These are phyloP conservation scores for Hyperoplus immaculatus DNA, from an alignment of 2,797 vertebrate species.

Conservation along the genomic window DNA sequence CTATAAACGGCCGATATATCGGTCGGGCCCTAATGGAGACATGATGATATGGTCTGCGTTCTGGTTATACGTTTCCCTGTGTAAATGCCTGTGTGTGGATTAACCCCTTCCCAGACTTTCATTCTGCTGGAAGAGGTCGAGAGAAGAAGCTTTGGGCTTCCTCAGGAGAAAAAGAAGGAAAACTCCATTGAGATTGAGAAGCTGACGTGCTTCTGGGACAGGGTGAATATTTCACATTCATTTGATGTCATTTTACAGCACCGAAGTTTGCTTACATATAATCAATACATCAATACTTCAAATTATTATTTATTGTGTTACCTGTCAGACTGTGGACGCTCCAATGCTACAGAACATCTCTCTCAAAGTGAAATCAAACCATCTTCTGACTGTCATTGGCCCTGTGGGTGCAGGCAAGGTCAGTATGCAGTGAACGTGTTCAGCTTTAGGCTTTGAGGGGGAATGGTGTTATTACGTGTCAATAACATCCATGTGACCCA, in stretches of 20 bases:
- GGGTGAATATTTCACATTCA: constrained; percentile 77
- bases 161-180: constrained; percentile 71
- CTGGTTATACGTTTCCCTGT: background rate
- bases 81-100: background rate
- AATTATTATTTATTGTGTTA: background rate
- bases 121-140: constrained; percentile 90
- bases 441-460: too few relatives aligned
- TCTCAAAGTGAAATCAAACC: constrained; percentile 84
- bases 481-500: constrained; percentile 8
- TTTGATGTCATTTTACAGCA: background rate
- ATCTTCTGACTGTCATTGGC: constrained; percentile 92
- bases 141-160: constrained; percentile 30
- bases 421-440: background rate
- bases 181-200: constrained; percentile 75
- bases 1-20: too few relatives aligned
- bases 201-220: constrained; percentile 87
- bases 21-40: too few relatives aligned
- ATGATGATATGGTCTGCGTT: background rate
- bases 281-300: too few relatives aligned
- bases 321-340: constrained; percentile 82
- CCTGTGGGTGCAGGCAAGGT: constrained; percentile 94
- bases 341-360: constrained; percentile 90
- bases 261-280: background rate
- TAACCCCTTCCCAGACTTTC: constrained; percentile 76
- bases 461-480: too few relatives aligned